Evolutionary conservation across 1,140 invertebrate genomes (phyloP).

Genomic region (Diorhabda carinulata): DNA sequence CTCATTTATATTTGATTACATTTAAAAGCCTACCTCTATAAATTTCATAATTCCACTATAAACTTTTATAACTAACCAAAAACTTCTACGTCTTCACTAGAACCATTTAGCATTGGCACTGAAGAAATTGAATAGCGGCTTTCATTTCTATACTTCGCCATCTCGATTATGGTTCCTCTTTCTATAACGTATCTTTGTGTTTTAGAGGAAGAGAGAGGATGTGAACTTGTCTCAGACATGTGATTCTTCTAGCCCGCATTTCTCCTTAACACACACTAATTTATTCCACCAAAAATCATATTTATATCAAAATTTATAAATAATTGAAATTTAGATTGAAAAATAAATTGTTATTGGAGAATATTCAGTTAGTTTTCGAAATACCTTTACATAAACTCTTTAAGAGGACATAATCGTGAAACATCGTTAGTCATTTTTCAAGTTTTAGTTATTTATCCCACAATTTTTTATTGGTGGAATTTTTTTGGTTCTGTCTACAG

Average conservation of each 20-base stretch:
- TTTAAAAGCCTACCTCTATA: too few relatives aligned
- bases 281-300: conserved; percentile 6
- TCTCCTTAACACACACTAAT: conserved; percentile 4
- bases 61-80: not conserved
- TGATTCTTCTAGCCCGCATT: conserved; percentile 17
- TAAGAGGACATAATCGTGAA: too few relatives aligned
- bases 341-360: too few relatives aligned
- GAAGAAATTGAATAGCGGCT: conserved; percentile 29
- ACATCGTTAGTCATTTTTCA: not conserved
- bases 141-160: conserved; percentile 30
- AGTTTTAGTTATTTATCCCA: not conserved
- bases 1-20: too few relatives aligned
- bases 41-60: too few relatives aligned
- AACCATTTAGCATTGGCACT: conserved; percentile 29
- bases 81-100: conserved; percentile 19
- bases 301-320: too few relatives aligned
- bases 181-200: conserved; percentile 17
- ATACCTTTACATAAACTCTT: too few relatives aligned
- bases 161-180: conserved; percentile 17
- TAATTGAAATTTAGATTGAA: too few relatives aligned
- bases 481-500: not conserved
- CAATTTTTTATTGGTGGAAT: not conserved
- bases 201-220: conserved; percentile 12
- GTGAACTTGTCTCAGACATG: conserved; percentile 13
- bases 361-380: too few relatives aligned